A percentile compares a stretch with the other conserved stretches of the same genome.
Conservation (phyloP, 2,113 vertebrate species). For the Raja brachyura region DNA sequence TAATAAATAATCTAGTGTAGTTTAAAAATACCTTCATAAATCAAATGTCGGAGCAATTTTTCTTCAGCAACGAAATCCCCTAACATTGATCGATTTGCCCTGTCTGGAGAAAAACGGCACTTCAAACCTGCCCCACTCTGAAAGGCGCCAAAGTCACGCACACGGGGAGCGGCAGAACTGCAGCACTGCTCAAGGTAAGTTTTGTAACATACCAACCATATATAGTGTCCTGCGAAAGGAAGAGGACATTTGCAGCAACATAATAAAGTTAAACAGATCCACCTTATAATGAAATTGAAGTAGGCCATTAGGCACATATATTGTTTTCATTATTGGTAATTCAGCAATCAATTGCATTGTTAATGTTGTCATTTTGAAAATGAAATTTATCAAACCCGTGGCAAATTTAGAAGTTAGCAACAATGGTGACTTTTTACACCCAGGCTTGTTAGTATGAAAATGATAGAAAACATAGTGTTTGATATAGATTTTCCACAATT, state of each 20-base stretch:
- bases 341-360: neutral
- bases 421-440: neutral
- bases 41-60: too few species aligned
- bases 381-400: neutral
- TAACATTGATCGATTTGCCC: too few species aligned
- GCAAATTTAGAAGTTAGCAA: too few species aligned
- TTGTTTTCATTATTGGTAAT: neutral
- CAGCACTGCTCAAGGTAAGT: too few species aligned
- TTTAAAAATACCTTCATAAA: too few species aligned
- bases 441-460: neutral
- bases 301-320: neutral
- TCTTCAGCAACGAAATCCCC: too few species aligned
- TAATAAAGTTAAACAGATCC: neutral
- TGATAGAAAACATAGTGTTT: neutral
- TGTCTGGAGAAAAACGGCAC: too few species aligned
- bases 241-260: neutral
- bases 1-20: too few species aligned
- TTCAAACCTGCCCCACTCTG: too few species aligned
- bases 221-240: neutral
- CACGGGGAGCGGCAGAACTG: too few species aligned
- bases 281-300: neutral
- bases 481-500: neutral
- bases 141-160: too few species aligned
- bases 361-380: neutral
- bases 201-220: too few species aligned